Base-by-base conservation (phyloP, 2,797 vertebrate genomes). In the Epinephelus malabaricus region DNA sequence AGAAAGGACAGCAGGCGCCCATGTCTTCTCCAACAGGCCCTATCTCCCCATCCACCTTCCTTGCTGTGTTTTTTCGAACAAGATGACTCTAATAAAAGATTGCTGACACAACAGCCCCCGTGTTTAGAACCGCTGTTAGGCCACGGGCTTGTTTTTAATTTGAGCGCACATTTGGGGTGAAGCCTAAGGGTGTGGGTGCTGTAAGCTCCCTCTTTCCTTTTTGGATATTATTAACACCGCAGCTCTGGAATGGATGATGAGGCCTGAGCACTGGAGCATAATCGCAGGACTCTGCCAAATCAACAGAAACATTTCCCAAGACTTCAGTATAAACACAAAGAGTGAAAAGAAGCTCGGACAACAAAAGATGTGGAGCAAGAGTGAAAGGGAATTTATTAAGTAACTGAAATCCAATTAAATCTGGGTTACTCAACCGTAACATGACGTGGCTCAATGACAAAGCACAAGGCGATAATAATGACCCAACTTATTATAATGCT, bases 61-160 rank as follows among this genome's bases (percentile, higher is more conserved):
- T 76, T 71, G 84, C 86, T 90, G 82, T 88, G 84, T 79, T 90
- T 79, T 90, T 91, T 75, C n/a, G 14, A 82, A 83, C 78, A 81
- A 84, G 88, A 92, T 86, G 90, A 89, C 81, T 90, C 80, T 76
- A 88, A 93, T 90, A 90, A 92, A 94, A 91, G 88, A 89, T 51
- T 73, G 93, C 93, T 94, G 94, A 95, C 90, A 93, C 92, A 88
- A 92, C 88, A 92, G 80, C 78, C 76, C 80, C 62, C n/a, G 63
- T 85, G 85, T 89, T 89, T 73, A 88, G 86, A 88, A 71, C 61
- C 30, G 79, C 86, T 54, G 67, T 68, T 58, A 76, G 88, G 92
- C 92, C 86, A 87, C 38, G 45, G 89, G 86, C 92, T 88, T 77
- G 84, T 91, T 95, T 93, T 93, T 93, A 91, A 93, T 93, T 93